Evolutionary conservation across 2,113 vertebrate species (phyloP), one percentile per base, ranked within the genome.

Genomic region (Riparia riparia): DNA sequence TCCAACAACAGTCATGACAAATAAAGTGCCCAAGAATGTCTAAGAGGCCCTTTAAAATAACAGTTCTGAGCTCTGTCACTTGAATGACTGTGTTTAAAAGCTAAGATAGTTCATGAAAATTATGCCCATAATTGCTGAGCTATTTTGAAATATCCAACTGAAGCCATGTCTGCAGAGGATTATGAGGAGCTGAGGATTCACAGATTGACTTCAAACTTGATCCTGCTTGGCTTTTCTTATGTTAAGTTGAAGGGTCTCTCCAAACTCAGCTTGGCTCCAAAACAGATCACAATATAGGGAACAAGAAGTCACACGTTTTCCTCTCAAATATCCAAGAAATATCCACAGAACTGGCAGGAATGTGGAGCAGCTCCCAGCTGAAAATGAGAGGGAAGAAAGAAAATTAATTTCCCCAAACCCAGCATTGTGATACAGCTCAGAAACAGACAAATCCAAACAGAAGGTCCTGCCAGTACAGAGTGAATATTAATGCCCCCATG

Each of bases 1-100:
- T 96, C 72, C 68, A 89, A 54, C 84, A 90, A 5, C 19, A 81
- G 34, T 7, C 51, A 79, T 93, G 85, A 92, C 70, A 94, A 97
- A 96, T 90, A 93, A 87, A 76, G 71, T 85, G 78, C 17, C 42
- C 60, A 54, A 77, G 78, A 87, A 89, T 72, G 90, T 50, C 6
- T 79, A 82, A 68, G 21, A 88, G 19, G 54, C 58, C 41, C 76
- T 79, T 87, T 73, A 90, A 91, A 91, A 76, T 45, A 93, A 76
- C 53, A 73, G 8, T 69, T 79, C 50, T 70, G 78, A 91, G 58
- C 39, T 60, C 15, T 69, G 41, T 69, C 53, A 42, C 37, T 90
- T 49, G 47, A 90, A 64, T 2, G 7, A 57, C 28, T 68, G 13
- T 69, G 42, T 82, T 84, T 84, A 63, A 94, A 89, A 50, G 25